Evolutionary conservation across 2,797 vertebrate genomes (phyloP).

Genomic region (Anas acuta): DNA sequence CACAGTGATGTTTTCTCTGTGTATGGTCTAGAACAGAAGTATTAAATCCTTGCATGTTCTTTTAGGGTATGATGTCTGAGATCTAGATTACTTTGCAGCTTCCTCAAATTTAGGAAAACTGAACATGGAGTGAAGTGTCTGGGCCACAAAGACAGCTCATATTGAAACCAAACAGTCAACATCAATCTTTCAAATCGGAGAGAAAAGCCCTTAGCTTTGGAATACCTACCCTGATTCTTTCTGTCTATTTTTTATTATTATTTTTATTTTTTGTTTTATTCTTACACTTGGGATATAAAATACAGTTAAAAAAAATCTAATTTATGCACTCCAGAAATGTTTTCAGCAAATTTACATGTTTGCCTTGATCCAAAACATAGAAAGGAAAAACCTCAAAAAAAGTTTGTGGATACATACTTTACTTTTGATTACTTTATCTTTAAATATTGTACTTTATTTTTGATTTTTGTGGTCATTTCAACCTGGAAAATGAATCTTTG

Average conservation of each 20-base stretch:
- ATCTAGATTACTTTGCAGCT: not conserved
- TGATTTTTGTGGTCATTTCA: not conserved
- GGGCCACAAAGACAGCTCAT: not conserved
- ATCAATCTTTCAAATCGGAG: fast-evolving
- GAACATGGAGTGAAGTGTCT: not conserved
- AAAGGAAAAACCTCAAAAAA: not conserved
- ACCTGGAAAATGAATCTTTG: not conserved
- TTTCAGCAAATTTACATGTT: not conserved
- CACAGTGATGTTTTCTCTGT: not conserved
- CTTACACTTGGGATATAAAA: not conserved
- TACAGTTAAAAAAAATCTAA: not conserved
- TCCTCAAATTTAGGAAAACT: not conserved
- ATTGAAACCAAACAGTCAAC: not conserved
- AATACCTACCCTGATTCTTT: not conserved
- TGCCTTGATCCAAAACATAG: not conserved
- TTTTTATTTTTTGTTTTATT: not conserved
- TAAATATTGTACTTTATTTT: not conserved
- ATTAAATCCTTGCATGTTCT: not conserved
- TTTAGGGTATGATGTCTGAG: not conserved
- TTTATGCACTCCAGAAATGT: not conserved
- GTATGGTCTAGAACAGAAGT: not conserved
- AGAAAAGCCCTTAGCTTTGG: not conserved
- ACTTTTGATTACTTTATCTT: not conserved
- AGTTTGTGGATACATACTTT: not conserved
- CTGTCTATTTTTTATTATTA: no score